Evolutionary conservation across 2,888 invertebrate species (phyloP).

Genomic region (Caenorhabditis doughertyi): DNA sequence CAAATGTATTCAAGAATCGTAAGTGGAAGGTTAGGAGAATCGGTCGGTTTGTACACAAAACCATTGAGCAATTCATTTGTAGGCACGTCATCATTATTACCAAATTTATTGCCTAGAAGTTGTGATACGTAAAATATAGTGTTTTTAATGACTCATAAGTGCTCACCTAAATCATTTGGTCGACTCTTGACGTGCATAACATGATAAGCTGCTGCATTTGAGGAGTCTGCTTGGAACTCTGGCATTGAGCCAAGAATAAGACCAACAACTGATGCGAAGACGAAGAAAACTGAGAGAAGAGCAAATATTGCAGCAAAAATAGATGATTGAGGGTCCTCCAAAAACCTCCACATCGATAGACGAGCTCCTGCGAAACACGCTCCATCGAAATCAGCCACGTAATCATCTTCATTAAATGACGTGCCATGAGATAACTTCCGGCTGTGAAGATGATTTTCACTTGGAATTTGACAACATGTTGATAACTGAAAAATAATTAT

Average conservation of each 20-base stretch:
- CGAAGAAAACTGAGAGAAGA: conserved; percentile 79
- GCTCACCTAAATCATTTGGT: conserved; percentile 59
- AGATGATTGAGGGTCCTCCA: conserved; percentile 81
- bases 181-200: conserved; percentile 72
- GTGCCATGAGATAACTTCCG: conserved; percentile 56
- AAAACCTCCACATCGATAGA: conserved; percentile 75
- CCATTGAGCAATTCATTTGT: conserved; percentile 58
- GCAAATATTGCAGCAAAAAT: conserved; percentile 78
- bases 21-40: conserved; percentile 74
- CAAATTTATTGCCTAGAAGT: conserved; percentile 63
- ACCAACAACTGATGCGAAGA: conserved; percentile 80
- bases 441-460: conserved; percentile 50
- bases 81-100: conserved; percentile 55
- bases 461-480: conserved; percentile 76
- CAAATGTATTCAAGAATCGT: conserved; percentile 80
- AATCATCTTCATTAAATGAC: conserved; percentile 71
- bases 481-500: conserved; percentile 74
- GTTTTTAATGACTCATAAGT: neutral
- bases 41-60: conserved; percentile 76
- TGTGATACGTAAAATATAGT: neutral
- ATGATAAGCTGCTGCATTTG: conserved; percentile 79
- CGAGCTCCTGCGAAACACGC: conserved; percentile 69
- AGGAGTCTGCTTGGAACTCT: conserved; percentile 80
- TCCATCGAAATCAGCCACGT: conserved; percentile 78
- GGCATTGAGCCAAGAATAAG: conserved; percentile 82